Conservation (phyloP, 1,140 invertebrate species). For the Hetaerina americana region DNA sequence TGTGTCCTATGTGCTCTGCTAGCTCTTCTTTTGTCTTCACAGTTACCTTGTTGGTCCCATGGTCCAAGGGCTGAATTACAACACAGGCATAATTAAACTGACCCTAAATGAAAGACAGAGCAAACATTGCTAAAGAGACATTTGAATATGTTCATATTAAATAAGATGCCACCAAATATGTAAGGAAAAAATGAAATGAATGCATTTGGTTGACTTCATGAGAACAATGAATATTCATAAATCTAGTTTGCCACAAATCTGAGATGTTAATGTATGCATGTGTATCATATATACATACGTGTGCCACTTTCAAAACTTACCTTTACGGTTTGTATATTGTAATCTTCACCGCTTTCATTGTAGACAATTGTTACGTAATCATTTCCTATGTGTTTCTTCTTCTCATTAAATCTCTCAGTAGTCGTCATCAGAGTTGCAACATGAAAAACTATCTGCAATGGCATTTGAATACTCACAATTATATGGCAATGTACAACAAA, state of each 20-base stretch:
- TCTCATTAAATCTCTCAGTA: conserved; percentile 68
- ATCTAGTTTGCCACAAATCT: no score
- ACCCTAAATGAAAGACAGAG: no score
- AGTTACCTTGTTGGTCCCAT: conserved; percentile 70
- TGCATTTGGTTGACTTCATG: no score
- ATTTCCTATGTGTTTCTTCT: conserved; percentile 94
- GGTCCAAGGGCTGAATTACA: conserved; percentile 80
- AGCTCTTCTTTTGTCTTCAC: conserved; percentile 77
- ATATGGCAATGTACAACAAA: neutral
- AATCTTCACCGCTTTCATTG: conserved; percentile 89
- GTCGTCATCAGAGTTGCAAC: conserved; percentile 93
- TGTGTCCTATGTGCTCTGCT: conserved; percentile 63
- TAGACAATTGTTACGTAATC: conserved; percentile 96
- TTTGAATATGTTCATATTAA: no score
- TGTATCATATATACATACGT: no score
- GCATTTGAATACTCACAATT: neutral
- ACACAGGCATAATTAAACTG: conserved; percentile 91
- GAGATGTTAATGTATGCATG: no score
- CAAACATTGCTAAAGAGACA: no score
- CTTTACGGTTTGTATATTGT: conserved; percentile 77
- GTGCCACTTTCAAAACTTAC: no score
- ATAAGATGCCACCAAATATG: no score
- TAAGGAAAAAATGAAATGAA: no score
- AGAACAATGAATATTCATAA: no score
- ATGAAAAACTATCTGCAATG: conserved; percentile 73